These are phyloP conservation scores for Dynastes maya DNA, from an alignment of 2,888 invertebrate genomes.

Conservation along the genomic window DNA sequence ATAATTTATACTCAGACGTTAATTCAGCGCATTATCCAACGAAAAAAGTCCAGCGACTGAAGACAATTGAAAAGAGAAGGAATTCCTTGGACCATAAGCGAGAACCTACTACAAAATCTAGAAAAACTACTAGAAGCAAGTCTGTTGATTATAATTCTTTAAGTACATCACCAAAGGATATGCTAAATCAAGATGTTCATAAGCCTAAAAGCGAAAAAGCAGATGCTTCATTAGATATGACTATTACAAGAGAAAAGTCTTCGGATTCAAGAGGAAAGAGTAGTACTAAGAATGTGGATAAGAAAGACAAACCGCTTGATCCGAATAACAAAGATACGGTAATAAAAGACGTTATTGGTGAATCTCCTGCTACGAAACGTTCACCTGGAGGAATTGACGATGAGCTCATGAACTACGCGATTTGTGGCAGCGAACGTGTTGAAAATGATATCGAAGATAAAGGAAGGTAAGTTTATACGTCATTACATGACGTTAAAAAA, in stretches of 20 bases:
- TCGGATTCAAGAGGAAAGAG: neutral
- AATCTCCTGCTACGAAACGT: neutral
- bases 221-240: neutral
- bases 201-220: constrained; percentile 9
- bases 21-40: neutral
- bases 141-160: constrained; percentile 40
- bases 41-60: constrained; percentile 3
- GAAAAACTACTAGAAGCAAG: constrained; percentile 42
- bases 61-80: constrained; percentile 25
- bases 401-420: constrained; percentile 62
- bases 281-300: neutral
- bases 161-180: neutral
- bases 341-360: constrained; percentile 44
- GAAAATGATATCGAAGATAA: constrained; percentile 49
- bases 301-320: neutral
- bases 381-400: constrained; percentile 54
- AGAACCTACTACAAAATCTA: constrained; percentile 8
- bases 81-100: constrained; percentile 35
- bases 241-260: neutral
- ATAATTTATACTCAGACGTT: constrained; percentile 48
- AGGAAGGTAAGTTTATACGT: constrained; percentile 52
- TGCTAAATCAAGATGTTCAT: constrained; percentile 14
- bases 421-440: constrained; percentile 57
- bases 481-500: neutral
- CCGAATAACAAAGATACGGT: constrained; percentile 9